A percentile compares a stretch with the other conserved stretches of the same genome.
phyloP scores from a whole-genome alignment of 2,888 invertebrate species.

The Ormia ochracea region DNA sequence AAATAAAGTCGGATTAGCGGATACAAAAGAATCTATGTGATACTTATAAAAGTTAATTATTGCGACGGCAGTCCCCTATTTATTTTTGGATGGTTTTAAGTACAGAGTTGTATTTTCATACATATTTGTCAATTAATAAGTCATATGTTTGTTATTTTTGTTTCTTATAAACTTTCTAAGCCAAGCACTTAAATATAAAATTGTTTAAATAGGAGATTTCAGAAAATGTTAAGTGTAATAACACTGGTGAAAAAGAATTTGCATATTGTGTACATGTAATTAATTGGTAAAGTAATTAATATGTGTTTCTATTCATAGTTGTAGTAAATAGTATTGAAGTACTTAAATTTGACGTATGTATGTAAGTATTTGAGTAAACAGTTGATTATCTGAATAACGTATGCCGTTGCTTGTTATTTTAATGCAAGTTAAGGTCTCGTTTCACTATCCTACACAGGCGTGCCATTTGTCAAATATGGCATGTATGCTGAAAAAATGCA shows the following conservation, averaged over 20 bases:
- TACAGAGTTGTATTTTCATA: background rate
- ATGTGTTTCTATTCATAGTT: background rate
- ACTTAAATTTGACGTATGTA: background rate
- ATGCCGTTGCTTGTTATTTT: too few relatives aligned
- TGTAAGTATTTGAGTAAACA: conserved; percentile 7
- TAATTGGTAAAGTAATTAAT: background rate
- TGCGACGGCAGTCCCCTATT: background rate
- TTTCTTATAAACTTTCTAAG: background rate
- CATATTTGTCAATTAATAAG: background rate
- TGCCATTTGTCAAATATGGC: too few relatives aligned
- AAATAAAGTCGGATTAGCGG: too few relatives aligned
- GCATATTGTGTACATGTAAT: background rate
- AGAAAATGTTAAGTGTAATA: background rate
- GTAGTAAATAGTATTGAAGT: conserved; percentile 19
- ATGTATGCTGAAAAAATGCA: too few relatives aligned
- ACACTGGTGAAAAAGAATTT: background rate
- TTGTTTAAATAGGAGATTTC: background rate
- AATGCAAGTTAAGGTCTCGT: too few relatives aligned
- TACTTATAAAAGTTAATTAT: background rate
- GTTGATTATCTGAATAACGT: conserved; percentile 6
- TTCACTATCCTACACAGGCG: too few relatives aligned
- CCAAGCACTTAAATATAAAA: conserved; percentile 29
- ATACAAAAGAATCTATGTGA: background rate
- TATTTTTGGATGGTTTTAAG: background rate
- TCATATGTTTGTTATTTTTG: background rate